These are phyloP conservation scores for Notamacropus eugenii DNA, from an alignment of 2,797 vertebrate genomes.

Conservation along the genomic window DNA sequence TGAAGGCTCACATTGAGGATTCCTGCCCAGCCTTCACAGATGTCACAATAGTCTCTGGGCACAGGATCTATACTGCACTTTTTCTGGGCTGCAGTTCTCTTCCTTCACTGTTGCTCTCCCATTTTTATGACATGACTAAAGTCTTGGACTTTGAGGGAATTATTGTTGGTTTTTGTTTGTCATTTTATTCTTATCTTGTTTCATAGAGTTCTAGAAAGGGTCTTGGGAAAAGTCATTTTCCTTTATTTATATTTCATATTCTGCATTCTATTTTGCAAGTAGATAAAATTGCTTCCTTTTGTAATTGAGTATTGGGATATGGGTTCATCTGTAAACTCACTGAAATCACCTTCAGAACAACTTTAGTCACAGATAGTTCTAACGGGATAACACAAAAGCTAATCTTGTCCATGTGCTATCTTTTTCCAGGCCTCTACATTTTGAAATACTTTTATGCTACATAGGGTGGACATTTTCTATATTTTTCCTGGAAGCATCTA, in stretches of 20 bases:
- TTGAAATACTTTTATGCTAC: background rate
- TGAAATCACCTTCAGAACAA: background rate
- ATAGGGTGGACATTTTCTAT: background rate
- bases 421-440: background rate
- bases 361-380: background rate
- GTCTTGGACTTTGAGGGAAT: background rate
- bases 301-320: background rate
- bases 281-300: background rate
- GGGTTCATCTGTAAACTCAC: background rate
- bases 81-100: background rate
- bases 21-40: background rate
- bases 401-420: background rate
- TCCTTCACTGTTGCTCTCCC: background rate
- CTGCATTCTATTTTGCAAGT: background rate
- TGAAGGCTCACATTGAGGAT: background rate
- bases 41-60: background rate
- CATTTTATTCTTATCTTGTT: background rate
- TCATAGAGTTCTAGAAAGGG: background rate
- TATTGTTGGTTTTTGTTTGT: background rate
- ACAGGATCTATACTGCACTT: background rate
- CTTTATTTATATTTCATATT: no score
- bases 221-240: background rate
- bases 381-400: background rate
- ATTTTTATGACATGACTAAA: background rate
- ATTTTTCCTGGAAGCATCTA: background rate